Base-by-base conservation (phyloP, 2,113 vertebrate genomes). In the Crocuta crocuta region DNA sequence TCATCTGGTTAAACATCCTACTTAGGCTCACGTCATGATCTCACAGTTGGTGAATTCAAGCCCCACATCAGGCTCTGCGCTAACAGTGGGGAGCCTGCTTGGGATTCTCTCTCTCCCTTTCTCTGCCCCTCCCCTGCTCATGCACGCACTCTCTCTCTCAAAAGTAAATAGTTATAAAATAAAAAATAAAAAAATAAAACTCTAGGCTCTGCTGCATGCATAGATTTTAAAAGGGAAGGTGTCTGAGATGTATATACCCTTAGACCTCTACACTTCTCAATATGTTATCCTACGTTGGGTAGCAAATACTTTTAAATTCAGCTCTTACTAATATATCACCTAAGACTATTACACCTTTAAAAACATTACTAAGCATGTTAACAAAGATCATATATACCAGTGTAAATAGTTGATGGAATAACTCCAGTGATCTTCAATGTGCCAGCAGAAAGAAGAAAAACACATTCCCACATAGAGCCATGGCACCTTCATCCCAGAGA, bases 401-500 rank as follows among this genome's bases (percentile, higher is more conserved):
- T 99, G 99, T 97, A 99, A 98, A 98, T 99, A 99, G 98, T 99
- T 99, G 98, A 99, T 99, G 85, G 99, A 99, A 96, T 99, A 99
- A 95, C 99, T 99, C 99, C 99, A 99, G 98, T 99, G 99, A 98
- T 99, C 99, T 97, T 99, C 99, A 50, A 99, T 99, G 94, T 99
- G 99, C 99, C 99, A 99, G 97, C 99, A 99, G 96, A 99, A 99
- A 0, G 99, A 99, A 80, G 99, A 99, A 98, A 99, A 99, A 97
- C 99, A 99, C 99, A 99, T 99, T 83, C 99, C 99, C 50, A 99
- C 99, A 0, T 99, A 99, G 0, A 99, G 99, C 99, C 99, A 99
- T 70, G 99, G 99, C 55, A 99, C 99, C 98, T 99, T 99, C 99
- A 99, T 99, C 53, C 99, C 99, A 45, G 99, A 99, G 98, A 99